Conservation (phyloP, 2,113 vertebrate species). For the Pampusana beccarii region DNA sequence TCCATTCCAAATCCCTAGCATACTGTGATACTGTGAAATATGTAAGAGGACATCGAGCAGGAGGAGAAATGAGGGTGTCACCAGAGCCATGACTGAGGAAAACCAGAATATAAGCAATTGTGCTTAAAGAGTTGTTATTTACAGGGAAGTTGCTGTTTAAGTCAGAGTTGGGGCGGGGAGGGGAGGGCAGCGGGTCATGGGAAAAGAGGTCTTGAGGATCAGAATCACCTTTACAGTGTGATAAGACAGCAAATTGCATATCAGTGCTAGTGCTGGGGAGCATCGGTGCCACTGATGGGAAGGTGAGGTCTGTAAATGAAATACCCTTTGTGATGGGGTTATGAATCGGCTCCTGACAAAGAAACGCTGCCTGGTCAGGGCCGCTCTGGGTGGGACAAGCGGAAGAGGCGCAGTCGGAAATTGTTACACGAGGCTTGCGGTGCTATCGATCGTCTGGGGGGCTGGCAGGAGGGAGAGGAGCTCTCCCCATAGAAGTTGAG, state of each 20-base stretch:
- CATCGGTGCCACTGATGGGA: background rate
- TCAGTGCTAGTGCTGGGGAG: accelerated
- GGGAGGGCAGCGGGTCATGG: too few species aligned
- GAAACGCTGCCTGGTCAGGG: background rate
- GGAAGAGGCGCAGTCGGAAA: accelerated
- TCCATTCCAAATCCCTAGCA: too few species aligned
- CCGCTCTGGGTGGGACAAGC: too few species aligned
- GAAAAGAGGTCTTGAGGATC: background rate
- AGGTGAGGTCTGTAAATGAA: background rate
- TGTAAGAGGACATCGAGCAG: accelerated
- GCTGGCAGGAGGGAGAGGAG: background rate
- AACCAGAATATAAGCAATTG: accelerated
- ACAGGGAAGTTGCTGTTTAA: background rate
- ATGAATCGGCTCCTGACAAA: background rate
- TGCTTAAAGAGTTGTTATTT: too few species aligned
- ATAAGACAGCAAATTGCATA: accelerated
- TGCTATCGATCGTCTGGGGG: background rate
- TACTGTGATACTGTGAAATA: too few species aligned
- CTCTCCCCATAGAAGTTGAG: background rate
- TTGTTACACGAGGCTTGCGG: background rate
- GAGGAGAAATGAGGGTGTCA: background rate
- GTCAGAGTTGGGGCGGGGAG: background rate
- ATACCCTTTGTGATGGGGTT: accelerated
- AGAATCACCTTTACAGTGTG: too few species aligned
- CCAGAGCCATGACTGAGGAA: background rate